Evolutionary conservation across 2,888 invertebrate species (phyloP).

Genomic region (Apamea monoglypha): DNA sequence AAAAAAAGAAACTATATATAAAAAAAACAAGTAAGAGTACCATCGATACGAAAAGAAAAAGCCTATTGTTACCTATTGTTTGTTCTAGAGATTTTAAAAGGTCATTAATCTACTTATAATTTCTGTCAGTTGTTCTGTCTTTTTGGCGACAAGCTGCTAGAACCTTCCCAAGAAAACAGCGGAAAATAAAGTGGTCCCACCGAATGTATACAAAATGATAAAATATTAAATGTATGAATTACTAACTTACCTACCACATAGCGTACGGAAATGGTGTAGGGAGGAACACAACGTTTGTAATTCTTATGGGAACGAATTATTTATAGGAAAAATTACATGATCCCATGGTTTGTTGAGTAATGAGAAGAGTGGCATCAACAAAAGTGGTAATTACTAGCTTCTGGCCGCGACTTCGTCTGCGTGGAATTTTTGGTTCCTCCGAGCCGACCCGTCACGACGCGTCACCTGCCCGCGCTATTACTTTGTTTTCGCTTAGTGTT

Average conservation of each 20-base stretch:
- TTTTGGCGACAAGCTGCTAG: not conserved
- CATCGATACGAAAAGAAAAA: no score
- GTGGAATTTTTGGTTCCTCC: no score
- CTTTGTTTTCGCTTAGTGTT: no score
- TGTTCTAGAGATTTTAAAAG: not conserved
- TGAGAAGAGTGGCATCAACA: not conserved
- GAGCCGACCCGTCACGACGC: no score
- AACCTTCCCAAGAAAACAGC: not conserved
- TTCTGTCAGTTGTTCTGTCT: not conserved
- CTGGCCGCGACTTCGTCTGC: no score
- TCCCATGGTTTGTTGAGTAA: not conserved
- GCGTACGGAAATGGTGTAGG: not conserved
- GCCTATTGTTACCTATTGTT: not conserved
- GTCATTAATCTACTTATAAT: not conserved
- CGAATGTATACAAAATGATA: constrained; percentile 4
- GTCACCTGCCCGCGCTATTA: no score
- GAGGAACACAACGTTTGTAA: not conserved
- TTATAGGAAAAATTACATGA: not conserved
- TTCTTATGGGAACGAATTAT: constrained; percentile 2
- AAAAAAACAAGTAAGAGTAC: no score
- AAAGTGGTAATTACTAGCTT: no score
- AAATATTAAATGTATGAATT: not conserved
- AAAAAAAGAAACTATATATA: no score
- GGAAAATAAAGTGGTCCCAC: constrained; percentile 5
- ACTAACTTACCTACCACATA: not conserved